phyloP scores from a whole-genome alignment of 92 coral and sea anemone species.

The Epizoanthus stellaris region DNA sequence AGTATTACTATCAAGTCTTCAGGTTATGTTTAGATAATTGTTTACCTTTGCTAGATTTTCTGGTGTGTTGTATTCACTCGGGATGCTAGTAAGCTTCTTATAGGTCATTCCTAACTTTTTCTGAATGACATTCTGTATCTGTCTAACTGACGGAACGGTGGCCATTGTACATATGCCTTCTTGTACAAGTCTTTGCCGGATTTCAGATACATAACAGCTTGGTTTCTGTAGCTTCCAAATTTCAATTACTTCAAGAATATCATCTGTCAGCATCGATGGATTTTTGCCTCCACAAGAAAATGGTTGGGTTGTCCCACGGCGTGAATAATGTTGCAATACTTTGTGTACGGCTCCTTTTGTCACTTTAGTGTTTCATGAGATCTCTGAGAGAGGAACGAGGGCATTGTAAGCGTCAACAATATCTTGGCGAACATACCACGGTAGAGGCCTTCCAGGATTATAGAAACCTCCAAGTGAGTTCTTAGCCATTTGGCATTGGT shows the following conservation, averaged over 20 bases:
- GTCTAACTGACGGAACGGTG: neutral
- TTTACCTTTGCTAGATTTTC: neutral
- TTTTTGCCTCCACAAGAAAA: neutral
- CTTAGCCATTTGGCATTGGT: neutral
- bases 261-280: neutral
- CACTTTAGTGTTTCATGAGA: slow-evolving; percentile 9
- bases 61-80: slow-evolving; percentile 8
- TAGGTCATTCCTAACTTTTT: slow-evolving; percentile 8
- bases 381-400: neutral
- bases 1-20: no score
- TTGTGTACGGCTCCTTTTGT: slow-evolving; percentile 29
- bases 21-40: no score
- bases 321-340: slow-evolving; percentile 6
- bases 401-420: neutral
- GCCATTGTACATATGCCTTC: neutral
- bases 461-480: slow-evolving; percentile 40
- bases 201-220: neutral
- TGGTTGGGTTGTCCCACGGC: neutral
- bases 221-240: slow-evolving; percentile 43
- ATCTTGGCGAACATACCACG: neutral
- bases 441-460: slow-evolving; percentile 15
- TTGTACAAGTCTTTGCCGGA: neutral
- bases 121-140: neutral
- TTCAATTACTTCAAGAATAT: slow-evolving; percentile 5
- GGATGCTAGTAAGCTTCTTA: slow-evolving; percentile 32